Percentiles rank a stretch among this genome's conserved stretches.
Evolutionary conservation across 2,113 vertebrate genomes (phyloP).

Genomic region (Tenrec ecaudatus): DNA sequence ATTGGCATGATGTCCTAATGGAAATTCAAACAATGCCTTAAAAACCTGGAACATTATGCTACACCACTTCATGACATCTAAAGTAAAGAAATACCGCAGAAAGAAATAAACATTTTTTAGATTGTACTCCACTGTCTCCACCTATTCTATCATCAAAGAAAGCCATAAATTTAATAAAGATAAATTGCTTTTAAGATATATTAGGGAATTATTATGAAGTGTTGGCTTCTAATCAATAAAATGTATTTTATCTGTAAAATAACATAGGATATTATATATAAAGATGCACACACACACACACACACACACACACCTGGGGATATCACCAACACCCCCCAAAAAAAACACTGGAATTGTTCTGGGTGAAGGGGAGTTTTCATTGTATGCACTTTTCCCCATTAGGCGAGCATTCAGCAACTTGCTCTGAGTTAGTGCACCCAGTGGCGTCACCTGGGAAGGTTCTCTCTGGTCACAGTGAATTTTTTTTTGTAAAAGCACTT

Average conservation of each 20-base stretch:
- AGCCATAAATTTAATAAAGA: neutral
- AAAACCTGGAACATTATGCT: neutral
- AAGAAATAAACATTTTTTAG: neutral
- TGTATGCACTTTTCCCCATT: no score
- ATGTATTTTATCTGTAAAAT: neutral
- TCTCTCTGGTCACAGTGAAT: no score
- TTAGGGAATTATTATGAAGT: neutral
- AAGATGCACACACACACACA: no score
- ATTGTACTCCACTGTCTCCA: neutral
- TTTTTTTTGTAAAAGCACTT: no score
- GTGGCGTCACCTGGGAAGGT: no score
- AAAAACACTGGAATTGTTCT: no score
- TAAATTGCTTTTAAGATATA: neutral
- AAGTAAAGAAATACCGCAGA: neutral
- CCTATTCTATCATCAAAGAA: neutral
- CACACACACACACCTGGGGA: no score
- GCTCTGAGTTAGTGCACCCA: no score
- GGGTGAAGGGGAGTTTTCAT: no score
- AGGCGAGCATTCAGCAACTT: no score
- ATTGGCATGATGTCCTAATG: neutral
- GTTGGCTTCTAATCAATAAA: neutral
- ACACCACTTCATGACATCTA: neutral
- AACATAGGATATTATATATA: neutral
- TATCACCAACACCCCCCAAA: no score
- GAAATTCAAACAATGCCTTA: neutral